A percentile compares a stretch with the other conserved stretches of the same genome.
Evolutionary conservation across 2,113 vertebrate genomes (phyloP).

Genomic region (Monarcha castaneiventris): DNA sequence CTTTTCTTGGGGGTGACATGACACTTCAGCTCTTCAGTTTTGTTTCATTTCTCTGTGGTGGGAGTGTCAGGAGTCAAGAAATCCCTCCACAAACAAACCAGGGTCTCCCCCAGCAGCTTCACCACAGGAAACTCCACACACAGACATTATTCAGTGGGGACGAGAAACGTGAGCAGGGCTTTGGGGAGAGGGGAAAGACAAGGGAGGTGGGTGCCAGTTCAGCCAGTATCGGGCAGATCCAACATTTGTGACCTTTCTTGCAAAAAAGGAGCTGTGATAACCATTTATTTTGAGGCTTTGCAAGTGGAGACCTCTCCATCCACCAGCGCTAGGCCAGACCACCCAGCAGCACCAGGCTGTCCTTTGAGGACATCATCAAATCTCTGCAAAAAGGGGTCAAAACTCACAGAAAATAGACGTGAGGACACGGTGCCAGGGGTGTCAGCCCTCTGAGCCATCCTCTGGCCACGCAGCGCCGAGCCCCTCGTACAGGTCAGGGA

Average conservation of each 20-base stretch:
- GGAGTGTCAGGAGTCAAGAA: neutral
- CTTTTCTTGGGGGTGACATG: neutral
- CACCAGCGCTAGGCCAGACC: fast-evolving
- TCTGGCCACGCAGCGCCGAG: neutral
- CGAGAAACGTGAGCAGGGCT: neutral
- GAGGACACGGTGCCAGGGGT: neutral
- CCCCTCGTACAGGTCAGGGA: neutral
- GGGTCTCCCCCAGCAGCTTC: neutral
- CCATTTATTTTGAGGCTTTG: neutral
- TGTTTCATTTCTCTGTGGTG: neutral
- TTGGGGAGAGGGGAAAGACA: neutral
- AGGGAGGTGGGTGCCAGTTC: neutral
- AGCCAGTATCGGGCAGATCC: fast-evolving
- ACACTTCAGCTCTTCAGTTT: neutral
- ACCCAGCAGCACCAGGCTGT: neutral
- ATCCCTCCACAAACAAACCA: neutral
- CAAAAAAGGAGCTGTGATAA: neutral
- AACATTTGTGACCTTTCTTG: no score
- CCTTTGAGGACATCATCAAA: neutral
- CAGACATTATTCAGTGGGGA: neutral
- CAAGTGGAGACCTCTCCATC: neutral
- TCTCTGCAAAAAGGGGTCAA: neutral
- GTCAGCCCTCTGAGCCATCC: fast-evolving
- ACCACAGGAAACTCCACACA: neutral
- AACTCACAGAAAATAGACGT: fast-evolving